Conservation (phyloP, 2,113 vertebrate genomes). For the Bothrops jararaca region DNA sequence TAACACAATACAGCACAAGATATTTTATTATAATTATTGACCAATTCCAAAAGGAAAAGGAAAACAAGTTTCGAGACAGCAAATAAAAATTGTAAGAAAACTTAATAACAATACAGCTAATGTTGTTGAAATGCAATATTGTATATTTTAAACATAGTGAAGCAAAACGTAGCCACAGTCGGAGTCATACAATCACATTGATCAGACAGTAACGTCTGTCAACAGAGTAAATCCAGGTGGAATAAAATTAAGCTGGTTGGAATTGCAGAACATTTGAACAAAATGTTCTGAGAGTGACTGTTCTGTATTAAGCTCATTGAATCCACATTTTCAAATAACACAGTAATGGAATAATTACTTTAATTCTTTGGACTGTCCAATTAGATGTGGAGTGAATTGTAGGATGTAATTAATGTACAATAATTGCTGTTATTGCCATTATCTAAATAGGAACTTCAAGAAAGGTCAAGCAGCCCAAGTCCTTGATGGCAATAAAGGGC, state of each 20-base stretch:
- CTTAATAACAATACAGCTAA: background rate
- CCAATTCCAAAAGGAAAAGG: background rate
- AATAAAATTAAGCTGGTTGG: background rate
- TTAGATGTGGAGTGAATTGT: background rate
- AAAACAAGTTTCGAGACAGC: background rate
- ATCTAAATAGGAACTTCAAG: background rate
- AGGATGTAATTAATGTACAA: background rate
- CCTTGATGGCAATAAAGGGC: background rate
- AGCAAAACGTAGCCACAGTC: background rate
- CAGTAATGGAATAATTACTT: background rate
- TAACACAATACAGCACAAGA: background rate
- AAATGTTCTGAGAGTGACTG: background rate
- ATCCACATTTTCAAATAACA: background rate
- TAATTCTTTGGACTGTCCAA: background rate
- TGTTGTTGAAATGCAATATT: background rate
- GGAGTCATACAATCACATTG: background rate
- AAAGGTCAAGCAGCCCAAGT: background rate
- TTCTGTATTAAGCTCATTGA: background rate
- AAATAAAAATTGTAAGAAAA: background rate
- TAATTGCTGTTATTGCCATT: background rate
- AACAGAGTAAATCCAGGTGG: background rate
- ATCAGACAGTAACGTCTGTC: background rate
- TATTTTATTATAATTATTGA: background rate
- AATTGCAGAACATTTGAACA: background rate
- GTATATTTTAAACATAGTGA: background rate